Conservation (phyloP, 2,888 invertebrate genomes). For the Stictocephala bisonia region DNA sequence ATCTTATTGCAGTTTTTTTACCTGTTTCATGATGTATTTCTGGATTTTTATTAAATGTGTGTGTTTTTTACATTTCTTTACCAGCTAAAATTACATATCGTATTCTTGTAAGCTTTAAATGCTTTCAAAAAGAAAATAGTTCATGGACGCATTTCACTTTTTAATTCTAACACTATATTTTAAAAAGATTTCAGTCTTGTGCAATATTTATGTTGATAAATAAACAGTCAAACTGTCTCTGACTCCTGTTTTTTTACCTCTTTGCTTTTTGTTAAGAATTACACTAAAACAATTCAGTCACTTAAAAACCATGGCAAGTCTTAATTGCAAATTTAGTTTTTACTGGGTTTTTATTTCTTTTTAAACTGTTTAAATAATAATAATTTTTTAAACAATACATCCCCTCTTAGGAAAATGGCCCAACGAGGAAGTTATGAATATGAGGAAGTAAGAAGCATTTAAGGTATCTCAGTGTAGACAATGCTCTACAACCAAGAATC, state of each 20-base stretch:
- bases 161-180: constrained; percentile 46
- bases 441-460: no score
- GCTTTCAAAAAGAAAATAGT: constrained; percentile 35
- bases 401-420: no score
- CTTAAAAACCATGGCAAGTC: no score
- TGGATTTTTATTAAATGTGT: constrained; percentile 19
- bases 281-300: no score
- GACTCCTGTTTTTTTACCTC: background rate
- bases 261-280: background rate
- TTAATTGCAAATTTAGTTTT: no score
- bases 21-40: constrained; percentile 19
- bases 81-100: constrained; percentile 45
- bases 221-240: constrained; percentile 42
- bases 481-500: no score
- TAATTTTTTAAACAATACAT: no score
- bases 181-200: constrained; percentile 37
- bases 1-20: constrained; percentile 26
- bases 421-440: no score
- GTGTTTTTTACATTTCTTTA: constrained; percentile 26
- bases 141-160: constrained; percentile 40
- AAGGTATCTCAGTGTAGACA: no score
- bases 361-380: no score
- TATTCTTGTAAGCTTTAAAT: constrained; percentile 39
- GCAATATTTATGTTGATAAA: constrained; percentile 48
- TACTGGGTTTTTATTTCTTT: no score